Evolutionary conservation across 2,797 vertebrate genomes (phyloP).

Genomic region (Luscinia luscinia): DNA sequence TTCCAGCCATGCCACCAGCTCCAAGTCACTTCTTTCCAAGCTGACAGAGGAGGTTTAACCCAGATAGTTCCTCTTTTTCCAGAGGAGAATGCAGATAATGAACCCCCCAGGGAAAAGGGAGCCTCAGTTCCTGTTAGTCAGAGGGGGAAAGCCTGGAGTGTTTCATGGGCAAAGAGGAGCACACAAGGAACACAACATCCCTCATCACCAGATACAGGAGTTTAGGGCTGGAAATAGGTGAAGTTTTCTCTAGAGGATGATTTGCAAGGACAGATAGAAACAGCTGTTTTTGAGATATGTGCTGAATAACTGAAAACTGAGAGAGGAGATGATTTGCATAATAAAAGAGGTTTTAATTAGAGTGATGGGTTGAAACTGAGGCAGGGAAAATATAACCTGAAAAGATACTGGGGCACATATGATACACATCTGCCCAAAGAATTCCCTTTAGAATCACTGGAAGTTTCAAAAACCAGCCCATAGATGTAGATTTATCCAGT

Average conservation of each 20-base stretch:
- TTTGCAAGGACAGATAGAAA: not conserved
- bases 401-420: not conserved
- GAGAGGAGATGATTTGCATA: not conserved
- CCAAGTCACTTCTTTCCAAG: not conserved
- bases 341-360: not conserved
- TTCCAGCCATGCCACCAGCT: not conserved
- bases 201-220: not conserved
- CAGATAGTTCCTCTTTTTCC: slow-evolving; percentile 2
- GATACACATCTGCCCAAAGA: not conserved
- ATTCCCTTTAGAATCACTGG: not conserved
- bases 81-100: not conserved
- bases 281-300: not conserved
- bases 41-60: not conserved
- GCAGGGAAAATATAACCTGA: not conserved
- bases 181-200: not conserved
- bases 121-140: not conserved
- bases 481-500: not conserved
- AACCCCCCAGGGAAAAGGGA: not conserved
- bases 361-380: not conserved
- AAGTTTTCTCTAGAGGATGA: not conserved
- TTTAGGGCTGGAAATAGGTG: not conserved
- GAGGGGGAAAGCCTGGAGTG: not conserved
- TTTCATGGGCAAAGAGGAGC: not conserved
- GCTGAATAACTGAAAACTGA: not conserved
- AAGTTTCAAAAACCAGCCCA: not conserved